These are phyloP conservation scores for Balanococcus diminutus DNA, from an alignment of 2,888 invertebrate species.

Conservation along the genomic window DNA sequence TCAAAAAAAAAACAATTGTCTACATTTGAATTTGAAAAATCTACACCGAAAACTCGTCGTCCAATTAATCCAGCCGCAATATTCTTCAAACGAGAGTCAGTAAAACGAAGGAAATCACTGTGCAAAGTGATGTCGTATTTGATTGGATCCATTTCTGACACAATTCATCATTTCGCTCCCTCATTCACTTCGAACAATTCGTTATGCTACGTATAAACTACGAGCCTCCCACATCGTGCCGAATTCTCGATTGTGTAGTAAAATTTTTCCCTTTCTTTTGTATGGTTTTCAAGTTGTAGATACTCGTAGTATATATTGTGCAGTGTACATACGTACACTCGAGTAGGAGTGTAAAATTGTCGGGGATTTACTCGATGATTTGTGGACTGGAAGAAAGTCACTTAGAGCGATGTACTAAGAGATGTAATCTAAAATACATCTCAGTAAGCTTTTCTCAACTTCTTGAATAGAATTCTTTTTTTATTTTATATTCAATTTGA, in stretches of 20 bases:
- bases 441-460: background rate
- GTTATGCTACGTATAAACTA: background rate
- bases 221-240: background rate
- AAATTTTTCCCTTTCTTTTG: constrained; percentile 14
- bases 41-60: background rate
- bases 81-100: background rate
- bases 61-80: background rate
- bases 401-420: background rate
- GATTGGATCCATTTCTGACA: background rate
- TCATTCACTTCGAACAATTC: background rate
- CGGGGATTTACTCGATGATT: background rate
- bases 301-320: background rate
- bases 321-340: background rate
- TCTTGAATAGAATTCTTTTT: no score
- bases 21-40: background rate
- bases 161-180: constrained; percentile 4
- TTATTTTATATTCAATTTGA: no score
- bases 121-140: background rate
- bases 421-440: background rate
- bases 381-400: background rate
- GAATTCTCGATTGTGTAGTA: constrained; percentile 15
- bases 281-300: background rate
- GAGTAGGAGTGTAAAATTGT: background rate
- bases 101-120: background rate
- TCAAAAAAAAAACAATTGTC: background rate